phyloP scores from a whole-genome alignment of 2,113 vertebrate species.

The Nycticryphes semicollaris region DNA sequence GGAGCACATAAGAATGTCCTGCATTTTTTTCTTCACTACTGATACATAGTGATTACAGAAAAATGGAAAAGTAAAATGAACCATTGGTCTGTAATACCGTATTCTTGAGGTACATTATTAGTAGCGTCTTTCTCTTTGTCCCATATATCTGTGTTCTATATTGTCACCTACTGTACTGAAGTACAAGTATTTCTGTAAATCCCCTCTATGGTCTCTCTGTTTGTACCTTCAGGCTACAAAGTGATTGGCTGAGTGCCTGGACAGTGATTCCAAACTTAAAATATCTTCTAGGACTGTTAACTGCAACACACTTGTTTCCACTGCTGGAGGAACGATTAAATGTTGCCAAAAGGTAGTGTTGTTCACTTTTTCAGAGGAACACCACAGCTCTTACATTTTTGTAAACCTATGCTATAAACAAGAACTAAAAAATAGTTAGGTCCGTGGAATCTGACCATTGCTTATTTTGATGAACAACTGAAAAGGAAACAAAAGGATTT shows the following conservation, averaged over 20 bases:
- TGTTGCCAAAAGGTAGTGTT: background rate
- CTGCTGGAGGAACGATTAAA: background rate
- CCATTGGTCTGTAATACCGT: background rate
- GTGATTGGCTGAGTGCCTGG: constrained; percentile 24
- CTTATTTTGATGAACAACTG: background rate
- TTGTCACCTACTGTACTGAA: background rate
- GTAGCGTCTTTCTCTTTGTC: background rate
- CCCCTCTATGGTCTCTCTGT: background rate
- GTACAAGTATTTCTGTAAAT: constrained; percentile 28
- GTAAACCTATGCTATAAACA: background rate
- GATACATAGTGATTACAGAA: background rate
- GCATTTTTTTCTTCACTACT: background rate
- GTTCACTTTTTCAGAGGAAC: background rate
- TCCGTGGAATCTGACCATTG: background rate
- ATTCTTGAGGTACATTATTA: constrained; percentile 24
- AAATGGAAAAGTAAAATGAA: background rate
- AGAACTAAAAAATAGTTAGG: background rate
- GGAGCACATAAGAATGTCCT: background rate
- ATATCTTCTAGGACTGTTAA: constrained; percentile 20
- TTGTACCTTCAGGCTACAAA: constrained; percentile 31
- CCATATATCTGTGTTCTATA: background rate
- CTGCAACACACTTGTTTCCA: background rate
- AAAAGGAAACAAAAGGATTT: background rate
- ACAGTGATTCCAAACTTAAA: background rate
- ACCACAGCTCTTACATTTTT: background rate